Conservation (phyloP, 2,797 vertebrate species). For the Phrynocephalus guinanensis region DNA sequence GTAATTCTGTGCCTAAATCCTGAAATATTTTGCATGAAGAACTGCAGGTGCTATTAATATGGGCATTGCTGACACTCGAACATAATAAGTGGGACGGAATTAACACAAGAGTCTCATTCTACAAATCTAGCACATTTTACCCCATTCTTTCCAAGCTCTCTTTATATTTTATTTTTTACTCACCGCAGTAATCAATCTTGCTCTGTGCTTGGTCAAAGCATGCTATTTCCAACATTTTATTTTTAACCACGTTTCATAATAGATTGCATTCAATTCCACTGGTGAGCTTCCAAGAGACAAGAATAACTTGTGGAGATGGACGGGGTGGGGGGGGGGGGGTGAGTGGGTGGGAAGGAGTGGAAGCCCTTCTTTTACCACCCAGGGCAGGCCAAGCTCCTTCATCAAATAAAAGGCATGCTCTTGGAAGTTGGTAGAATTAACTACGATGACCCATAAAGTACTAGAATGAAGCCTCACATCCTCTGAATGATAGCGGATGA, state of each 20-base stretch:
- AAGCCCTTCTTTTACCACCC: conserved; percentile 55
- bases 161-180: conserved; percentile 7
- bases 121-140: conserved; percentile 34
- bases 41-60: conserved; percentile 8
- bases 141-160: conserved; percentile 52
- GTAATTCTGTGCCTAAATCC: conserved; percentile 28
- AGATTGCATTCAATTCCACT: conserved; percentile 70
- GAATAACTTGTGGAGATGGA: conserved; percentile 67
- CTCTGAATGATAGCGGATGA: conserved; percentile 17
- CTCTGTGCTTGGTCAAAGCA: conserved; percentile 61
- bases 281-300: conserved; percentile 64
- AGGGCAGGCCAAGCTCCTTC: conserved; percentile 49
- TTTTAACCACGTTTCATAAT: conserved; percentile 72
- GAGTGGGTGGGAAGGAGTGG: conserved; percentile 17
- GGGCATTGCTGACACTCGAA: neutral
- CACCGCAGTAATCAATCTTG: conserved; percentile 65
- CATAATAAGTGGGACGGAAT: conserved; percentile 23
- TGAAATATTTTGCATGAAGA: conserved; percentile 59
- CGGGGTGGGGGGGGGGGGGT: conserved; percentile 51
- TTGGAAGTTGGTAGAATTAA: conserved; percentile 41
- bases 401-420: conserved; percentile 52
- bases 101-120: conserved; percentile 43
- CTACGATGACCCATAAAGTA: conserved; percentile 29
- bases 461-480: neutral
- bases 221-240: conserved; percentile 71